Base-by-base conservation (phyloP, 2,888 invertebrate genomes). In the Rhodophaea formosa region DNA sequence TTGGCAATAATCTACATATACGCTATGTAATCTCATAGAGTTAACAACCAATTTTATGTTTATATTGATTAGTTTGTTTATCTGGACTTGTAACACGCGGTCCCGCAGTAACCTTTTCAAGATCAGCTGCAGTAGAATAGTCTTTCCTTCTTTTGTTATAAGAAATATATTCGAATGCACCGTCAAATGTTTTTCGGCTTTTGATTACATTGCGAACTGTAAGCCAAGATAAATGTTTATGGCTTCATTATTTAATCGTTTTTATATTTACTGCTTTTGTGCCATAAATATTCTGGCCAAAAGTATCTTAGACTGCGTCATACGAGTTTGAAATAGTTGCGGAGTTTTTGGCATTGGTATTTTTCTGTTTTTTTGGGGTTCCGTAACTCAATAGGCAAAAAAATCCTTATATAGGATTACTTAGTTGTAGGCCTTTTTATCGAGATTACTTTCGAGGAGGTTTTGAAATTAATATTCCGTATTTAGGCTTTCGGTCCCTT, bases 211-310 rank as follows among this genome's bases (percentile, higher is more conserved):
- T 32, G 49, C 49, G 10, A 49, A 49, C 15, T 30, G 49, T 32
- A 49, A 32, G 46, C 23, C 12, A 3, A 32, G 49, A 49, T 49
- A 49, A 32, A 49, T 32, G 8, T 49, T 32, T 49, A 51, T 35
- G 35, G 17, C 35, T 35, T 51, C 51, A 51, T 51, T 35, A 35
- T 35, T 51, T 30, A 7, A 10, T 30, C 14, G 14, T n/a, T 30
- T 7, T 49, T 49, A 49, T 32, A 49, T 49, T 49, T 35, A 51
- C 51, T 51, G 51, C 51, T 12, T 51, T 51, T 35, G 16, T 51
- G 51, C 12, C 51, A 35, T 51, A 35, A 51, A 51, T 51, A 51
- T 17, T 39, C 1, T 39, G 16, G 35, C 35, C 16, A 35, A 35
- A 51, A 35, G 35, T 35, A 51, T 35, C 51, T 2, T 17, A 30